Evolutionary conservation across 2,888 invertebrate species (phyloP).

Genomic region (Alsophila aescularia): DNA sequence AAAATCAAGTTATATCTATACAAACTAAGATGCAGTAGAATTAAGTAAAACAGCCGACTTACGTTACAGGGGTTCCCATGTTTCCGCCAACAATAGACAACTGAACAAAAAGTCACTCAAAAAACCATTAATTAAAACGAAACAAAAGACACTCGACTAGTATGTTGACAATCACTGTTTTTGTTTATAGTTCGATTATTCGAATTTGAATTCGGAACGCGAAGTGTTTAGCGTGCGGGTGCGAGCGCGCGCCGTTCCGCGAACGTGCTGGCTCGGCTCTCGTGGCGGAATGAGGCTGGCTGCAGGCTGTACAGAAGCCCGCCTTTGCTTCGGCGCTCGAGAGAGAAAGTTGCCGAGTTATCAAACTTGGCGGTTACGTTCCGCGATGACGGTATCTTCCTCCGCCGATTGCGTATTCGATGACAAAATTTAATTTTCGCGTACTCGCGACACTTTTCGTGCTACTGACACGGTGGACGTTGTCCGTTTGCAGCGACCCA

Average conservation of each 20-base stretch:
- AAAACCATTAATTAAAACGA: conserved; percentile 51
- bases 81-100: conserved; percentile 57
- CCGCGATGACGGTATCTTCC: conserved; percentile 77
- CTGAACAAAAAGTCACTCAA: conserved; percentile 60
- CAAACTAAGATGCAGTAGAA: not conserved
- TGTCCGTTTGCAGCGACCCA: conserved; percentile 56
- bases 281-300: conserved; percentile 69
- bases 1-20: not conserved
- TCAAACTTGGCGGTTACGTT: conserved; percentile 82
- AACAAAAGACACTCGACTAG: conserved; percentile 50
- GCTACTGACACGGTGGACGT: conserved; percentile 79
- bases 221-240: conserved; percentile 36
- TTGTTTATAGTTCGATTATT: conserved; percentile 40
- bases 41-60: conserved; percentile 53
- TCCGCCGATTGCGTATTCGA: conserved; percentile 76
- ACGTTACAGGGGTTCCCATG: conserved; percentile 74
- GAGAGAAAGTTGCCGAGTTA: conserved; percentile 82
- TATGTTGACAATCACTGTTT: conserved; percentile 49
- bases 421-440: conserved; percentile 78
- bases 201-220: conserved; percentile 48
- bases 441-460: conserved; percentile 61
- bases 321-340: conserved; percentile 46
- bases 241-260: conserved; percentile 69
- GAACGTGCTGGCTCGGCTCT: conserved; percentile 67
- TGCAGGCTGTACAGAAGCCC: conserved; percentile 46